A percentile compares a stretch with the other conserved stretches of the same genome.
These are phyloP conservation scores for Echinops telfairi DNA, from an alignment of 2,113 vertebrate genomes.

Conservation along the genomic window DNA sequence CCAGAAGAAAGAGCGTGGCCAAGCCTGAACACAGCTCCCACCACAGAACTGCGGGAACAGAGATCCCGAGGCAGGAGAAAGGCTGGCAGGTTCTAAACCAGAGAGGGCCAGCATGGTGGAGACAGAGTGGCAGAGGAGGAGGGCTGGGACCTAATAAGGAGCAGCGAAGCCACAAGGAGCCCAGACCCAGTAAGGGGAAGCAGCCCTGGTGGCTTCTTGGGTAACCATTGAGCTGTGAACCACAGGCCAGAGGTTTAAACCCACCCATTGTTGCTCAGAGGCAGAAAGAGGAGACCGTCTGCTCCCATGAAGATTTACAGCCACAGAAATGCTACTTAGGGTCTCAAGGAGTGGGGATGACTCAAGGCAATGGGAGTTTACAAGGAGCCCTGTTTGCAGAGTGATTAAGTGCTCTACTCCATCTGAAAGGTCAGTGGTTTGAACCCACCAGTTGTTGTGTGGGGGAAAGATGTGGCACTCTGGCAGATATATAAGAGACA, in stretches of 20 bases:
- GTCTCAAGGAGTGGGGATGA: too few species aligned
- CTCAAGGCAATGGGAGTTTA: background rate
- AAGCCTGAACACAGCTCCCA: background rate
- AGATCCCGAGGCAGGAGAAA: background rate
- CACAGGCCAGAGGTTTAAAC: too few species aligned
- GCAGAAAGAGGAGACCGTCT: too few species aligned
- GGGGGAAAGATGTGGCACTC: background rate
- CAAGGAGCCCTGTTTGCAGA: background rate
- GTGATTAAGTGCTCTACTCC: too few species aligned
- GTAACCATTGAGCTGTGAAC: too few species aligned
- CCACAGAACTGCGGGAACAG: background rate
- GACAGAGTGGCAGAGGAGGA: background rate
- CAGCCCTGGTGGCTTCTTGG: background rate
- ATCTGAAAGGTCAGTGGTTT: background rate
- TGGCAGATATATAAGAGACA: background rate
- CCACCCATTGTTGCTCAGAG: too few species aligned
- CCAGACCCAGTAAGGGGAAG: background rate
- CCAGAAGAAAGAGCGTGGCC: background rate
- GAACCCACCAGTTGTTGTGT: background rate
- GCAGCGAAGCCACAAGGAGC: background rate
- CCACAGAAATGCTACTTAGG: too few species aligned
- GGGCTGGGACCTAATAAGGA: background rate
- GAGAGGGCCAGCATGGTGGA: background rate
- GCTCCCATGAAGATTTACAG: too few species aligned
- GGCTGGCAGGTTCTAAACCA: background rate